Base-by-base conservation (phyloP, 2,113 vertebrate species). In the Seriola aureovittata region DNA sequence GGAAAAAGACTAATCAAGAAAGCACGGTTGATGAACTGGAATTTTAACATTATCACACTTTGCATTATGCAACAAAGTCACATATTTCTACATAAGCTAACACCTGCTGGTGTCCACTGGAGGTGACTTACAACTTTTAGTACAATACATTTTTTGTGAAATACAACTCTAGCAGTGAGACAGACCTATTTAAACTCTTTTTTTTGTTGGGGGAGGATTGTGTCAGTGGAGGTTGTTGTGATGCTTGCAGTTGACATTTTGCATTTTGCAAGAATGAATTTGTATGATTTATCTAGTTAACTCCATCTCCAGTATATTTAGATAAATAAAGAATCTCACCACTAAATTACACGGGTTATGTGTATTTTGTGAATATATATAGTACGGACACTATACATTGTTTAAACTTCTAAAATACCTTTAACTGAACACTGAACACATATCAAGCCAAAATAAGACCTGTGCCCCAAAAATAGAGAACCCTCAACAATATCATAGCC, bases 401-500 rank as follows among this genome's bases (percentile, higher is more conserved):
- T 63, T 63, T 65, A 55, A 42, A 10, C 21, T 55, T 19, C 16
- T 32, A 1, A 60, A 72, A 67, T 23, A 36, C 13, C 70, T 55
- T 73, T 66, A 17, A 66, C 16, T 29, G 29, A 73, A 38, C 57
- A 4, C 4, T 66, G 42, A 52, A 60, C 8, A 38, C 17, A 42
- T 17, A 84, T 16, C 4, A 50, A 14, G 48, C 21, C 58, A 23
- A 17, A 74, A 77, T 65, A 48, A 54, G 19, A 76, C 4, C 3
- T 63, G 0, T 1, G 23, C 5, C 5, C 14, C 60, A 60, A 81
- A 78, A 83, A 78, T 60, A 82, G 60, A 62, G 73, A 71, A 64
- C 23, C 29, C 55, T 75, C 42, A 63, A 73, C n/a, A 57, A 38
- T 65, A 40, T 72, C 44, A 29, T 25, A 78, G n/a, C n/a, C 59